A percentile compares a stretch with the other conserved stretches of the same genome.
Conservation (phyloP, 2,888 invertebrate species). For the Ischnura elegans region DNA sequence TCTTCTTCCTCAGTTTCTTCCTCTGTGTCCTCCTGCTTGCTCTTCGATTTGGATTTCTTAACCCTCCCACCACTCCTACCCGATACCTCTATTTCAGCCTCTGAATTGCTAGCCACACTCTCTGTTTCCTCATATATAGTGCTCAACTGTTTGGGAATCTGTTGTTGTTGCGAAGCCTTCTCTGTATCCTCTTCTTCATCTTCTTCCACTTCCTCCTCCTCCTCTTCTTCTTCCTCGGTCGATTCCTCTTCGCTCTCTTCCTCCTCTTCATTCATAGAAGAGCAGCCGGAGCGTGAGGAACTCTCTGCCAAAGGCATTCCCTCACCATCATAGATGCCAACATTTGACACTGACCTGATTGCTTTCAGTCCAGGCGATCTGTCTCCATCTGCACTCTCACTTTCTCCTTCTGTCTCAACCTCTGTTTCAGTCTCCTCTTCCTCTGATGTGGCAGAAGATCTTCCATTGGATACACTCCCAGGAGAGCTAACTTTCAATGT, state of each 20-base stretch:
- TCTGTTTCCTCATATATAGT: constrained; percentile 83
- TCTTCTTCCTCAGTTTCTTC: constrained; percentile 55
- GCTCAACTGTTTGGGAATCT: constrained; percentile 79
- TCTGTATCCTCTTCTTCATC: constrained; percentile 74
- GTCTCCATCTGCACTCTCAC: constrained; percentile 71
- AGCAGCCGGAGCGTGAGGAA: constrained; percentile 69
- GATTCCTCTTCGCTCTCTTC: constrained; percentile 75
- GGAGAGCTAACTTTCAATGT: neutral
- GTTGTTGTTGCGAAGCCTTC: constrained; percentile 76
- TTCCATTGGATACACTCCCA: neutral
- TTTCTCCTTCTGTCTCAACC: constrained; percentile 74
- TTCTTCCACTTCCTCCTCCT: constrained; percentile 76
- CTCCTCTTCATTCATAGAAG: constrained; percentile 74
- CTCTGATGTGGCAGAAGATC: constrained; percentile 61
- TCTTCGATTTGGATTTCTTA: constrained; percentile 75
- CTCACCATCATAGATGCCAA: constrained; percentile 77
- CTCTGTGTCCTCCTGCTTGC: constrained; percentile 71
- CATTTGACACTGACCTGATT: constrained; percentile 80
- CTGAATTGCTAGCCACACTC: constrained; percentile 74
- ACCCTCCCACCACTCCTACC: constrained; percentile 75
- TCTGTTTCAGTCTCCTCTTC: constrained; percentile 71
- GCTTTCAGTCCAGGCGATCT: constrained; percentile 76
- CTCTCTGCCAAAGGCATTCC: constrained; percentile 71
- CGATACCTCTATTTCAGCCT: constrained; percentile 72
- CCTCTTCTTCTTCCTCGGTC: constrained; percentile 74